Percentiles rank a stretch among this genome's conserved stretches.
phyloP scores from a whole-genome alignment of 2,888 invertebrate genomes.

The Hydriomena furcata region DNA sequence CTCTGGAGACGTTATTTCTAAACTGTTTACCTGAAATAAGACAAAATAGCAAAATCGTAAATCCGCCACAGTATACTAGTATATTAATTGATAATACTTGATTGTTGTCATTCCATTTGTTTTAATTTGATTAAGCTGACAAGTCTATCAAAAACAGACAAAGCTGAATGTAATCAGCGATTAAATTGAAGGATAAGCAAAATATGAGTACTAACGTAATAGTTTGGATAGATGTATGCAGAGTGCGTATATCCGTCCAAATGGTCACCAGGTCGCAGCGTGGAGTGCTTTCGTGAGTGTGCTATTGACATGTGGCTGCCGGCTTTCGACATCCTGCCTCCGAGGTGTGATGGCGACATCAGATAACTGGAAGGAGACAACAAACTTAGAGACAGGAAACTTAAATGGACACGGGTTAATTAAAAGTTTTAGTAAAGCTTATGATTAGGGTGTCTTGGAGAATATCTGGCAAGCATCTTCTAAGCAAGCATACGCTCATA shows the following conservation, averaged over 20 bases:
- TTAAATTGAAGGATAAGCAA: neutral
- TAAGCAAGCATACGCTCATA: too few species aligned
- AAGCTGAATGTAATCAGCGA: neutral
- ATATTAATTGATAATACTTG: too few species aligned
- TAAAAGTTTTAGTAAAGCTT: too few species aligned
- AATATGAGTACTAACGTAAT: constrained; percentile 80
- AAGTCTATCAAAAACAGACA: too few species aligned
- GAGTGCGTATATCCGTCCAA: constrained; percentile 81
- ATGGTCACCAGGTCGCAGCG: constrained; percentile 82
- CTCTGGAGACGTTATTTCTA: constrained; percentile 85
- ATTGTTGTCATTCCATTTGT: too few species aligned
- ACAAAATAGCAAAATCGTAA: neutral
- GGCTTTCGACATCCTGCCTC: constrained; percentile 85
- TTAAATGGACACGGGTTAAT: too few species aligned
- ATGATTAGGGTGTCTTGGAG: too few species aligned
- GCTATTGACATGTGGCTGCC: constrained; percentile 85
- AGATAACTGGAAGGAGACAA: constrained; percentile 59
- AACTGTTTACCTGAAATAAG: constrained; percentile 80
- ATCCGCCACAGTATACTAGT: neutral
- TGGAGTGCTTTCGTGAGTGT: constrained; percentile 81
- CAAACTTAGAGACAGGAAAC: too few species aligned
- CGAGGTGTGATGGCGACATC: constrained; percentile 76
- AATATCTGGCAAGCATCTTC: too few species aligned
- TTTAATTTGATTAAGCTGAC: too few species aligned
- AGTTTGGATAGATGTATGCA: constrained; percentile 84